Conservation (phyloP, 2,797 vertebrate species). For the Paedocypris micromegethes region DNA sequence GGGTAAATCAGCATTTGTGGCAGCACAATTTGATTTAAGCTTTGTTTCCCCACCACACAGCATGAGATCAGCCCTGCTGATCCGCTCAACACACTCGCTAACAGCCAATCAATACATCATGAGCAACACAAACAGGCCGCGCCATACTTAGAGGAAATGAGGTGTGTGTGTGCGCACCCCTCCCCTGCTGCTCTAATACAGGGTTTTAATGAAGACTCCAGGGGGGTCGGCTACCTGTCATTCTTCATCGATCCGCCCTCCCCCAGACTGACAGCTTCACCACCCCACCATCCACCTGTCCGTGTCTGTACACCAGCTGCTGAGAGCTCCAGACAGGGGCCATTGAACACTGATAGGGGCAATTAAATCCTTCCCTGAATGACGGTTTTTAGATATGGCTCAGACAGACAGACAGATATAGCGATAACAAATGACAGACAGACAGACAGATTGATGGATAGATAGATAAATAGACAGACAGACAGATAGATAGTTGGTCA, state of each 20-base stretch:
- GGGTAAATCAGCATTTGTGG: too few relatives aligned
- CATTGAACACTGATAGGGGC: not conserved
- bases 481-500: too few relatives aligned
- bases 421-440: too few relatives aligned
- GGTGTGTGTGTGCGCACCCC: slow-evolving; percentile 28
- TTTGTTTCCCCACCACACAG: slow-evolving; percentile 47
- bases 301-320: slow-evolving; percentile 17
- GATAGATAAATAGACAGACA: too few relatives aligned
- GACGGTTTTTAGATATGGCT: not conserved
- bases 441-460: too few relatives aligned
- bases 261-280: slow-evolving; percentile 66
- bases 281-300: slow-evolving; percentile 46
- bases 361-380: not conserved
- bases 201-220: slow-evolving; percentile 75
- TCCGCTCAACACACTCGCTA: slow-evolving; percentile 49
- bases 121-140: slow-evolving; percentile 34
- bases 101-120: slow-evolving; percentile 52
- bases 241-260: slow-evolving; percentile 63
- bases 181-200: slow-evolving; percentile 59
- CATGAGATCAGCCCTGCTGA: slow-evolving; percentile 43
- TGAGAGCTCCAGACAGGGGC: not conserved
- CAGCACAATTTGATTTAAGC: slow-evolving; percentile 37
- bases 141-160: slow-evolving; percentile 38
- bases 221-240: slow-evolving; percentile 73
- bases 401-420: too few relatives aligned